phyloP scores from a whole-genome alignment of 23 tunicate species.

The Ascidia mentula region DNA sequence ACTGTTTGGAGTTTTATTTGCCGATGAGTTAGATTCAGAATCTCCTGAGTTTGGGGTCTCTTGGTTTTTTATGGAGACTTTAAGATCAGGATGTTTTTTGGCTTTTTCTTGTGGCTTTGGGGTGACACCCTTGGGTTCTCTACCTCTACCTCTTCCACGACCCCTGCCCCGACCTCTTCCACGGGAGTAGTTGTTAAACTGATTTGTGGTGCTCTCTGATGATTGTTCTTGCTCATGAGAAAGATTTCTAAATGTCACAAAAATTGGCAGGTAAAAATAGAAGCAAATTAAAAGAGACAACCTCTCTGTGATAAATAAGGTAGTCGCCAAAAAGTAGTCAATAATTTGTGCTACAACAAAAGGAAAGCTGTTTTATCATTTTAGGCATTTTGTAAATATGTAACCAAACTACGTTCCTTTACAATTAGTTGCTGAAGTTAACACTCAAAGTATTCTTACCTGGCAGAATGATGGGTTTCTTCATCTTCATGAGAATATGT shows the following conservation, averaged over 20 bases:
- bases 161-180: slow-evolving; percentile 37
- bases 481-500: too few species aligned
- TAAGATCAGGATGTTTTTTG: slow-evolving; percentile 14
- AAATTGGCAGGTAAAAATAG: background rate
- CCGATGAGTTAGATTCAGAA: background rate
- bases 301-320: too few species aligned
- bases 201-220: background rate
- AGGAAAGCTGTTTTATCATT: too few species aligned
- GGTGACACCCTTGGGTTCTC: background rate
- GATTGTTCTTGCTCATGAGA: background rate
- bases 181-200: background rate
- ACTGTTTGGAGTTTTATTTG: slow-evolving; percentile 6
- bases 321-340: too few species aligned
- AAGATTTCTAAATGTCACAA: background rate
- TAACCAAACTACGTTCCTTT: too few species aligned
- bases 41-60: background rate
- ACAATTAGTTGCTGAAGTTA: too few species aligned
- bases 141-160: slow-evolving; percentile 11
- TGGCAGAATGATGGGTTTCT: too few species aligned
- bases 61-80: background rate
- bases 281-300: too few species aligned
- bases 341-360: too few species aligned
- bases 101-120: background rate
- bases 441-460: too few species aligned
- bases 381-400: too few species aligned